Evolutionary conservation across 2,888 invertebrate genomes (phyloP).

Genomic region (Polydrusus pterygomalis): DNA sequence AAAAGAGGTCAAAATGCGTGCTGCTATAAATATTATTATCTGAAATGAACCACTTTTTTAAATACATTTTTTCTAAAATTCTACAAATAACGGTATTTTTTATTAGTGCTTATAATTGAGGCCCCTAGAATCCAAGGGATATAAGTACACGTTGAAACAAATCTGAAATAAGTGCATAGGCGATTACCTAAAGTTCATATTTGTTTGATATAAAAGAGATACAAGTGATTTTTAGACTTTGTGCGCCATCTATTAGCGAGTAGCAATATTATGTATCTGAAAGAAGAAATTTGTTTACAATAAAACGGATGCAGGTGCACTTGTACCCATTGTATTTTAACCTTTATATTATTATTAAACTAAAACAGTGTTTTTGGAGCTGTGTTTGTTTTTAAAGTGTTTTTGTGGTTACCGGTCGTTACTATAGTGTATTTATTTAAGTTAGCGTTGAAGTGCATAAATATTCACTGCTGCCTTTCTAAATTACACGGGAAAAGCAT

Average conservation of each 20-base stretch:
- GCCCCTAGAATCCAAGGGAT: constrained; percentile 27
- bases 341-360: too few relatives aligned
- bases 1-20: too few relatives aligned
- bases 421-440: constrained; percentile 7
- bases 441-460: constrained; percentile 25
- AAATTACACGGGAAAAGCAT: not conserved
- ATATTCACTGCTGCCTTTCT: not conserved
- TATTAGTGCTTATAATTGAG: too few relatives aligned
- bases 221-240: constrained; percentile 26
- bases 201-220: too few relatives aligned
- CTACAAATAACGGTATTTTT: too few relatives aligned
- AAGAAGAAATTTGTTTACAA: not conserved
- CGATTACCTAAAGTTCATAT: constrained; percentile 1
- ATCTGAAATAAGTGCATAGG: not conserved
- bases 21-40: too few relatives aligned
- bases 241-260: constrained; percentile 10
- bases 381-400: not conserved
- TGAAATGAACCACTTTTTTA: too few relatives aligned
- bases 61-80: too few relatives aligned
- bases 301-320: too few relatives aligned
- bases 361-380: not conserved
- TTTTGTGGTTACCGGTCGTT: not conserved
- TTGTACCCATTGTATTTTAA: not conserved
- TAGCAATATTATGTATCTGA: not conserved
- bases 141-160: constrained; percentile 12